Percentiles rank a stretch among this genome's conserved stretches.
Conservation (phyloP, 1,140 invertebrate genomes). For the Drosophila pseudoananassae region DNA sequence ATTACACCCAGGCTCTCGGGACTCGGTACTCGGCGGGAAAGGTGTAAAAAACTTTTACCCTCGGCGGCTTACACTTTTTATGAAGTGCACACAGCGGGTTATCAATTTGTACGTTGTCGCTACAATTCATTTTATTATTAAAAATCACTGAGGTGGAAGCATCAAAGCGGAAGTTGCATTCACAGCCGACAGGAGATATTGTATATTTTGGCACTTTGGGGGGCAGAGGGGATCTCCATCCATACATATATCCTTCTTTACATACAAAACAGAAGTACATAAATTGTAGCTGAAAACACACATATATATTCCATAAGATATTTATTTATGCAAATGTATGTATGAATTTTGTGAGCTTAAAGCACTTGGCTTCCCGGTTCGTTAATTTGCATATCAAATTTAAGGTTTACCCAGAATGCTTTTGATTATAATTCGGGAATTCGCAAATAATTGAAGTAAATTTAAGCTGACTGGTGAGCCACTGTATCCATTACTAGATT, state of each 20-base stretch:
- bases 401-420: constrained; percentile 11
- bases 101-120: constrained; percentile 59
- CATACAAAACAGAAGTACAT: constrained; percentile 12
- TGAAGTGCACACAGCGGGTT: constrained; percentile 71
- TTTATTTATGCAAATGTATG: constrained; percentile 31
- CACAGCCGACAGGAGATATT: constrained; percentile 21
- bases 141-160: constrained; percentile 63
- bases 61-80: constrained; percentile 42
- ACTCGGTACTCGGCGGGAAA: constrained; percentile 12
- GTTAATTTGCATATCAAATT: constrained; percentile 53
- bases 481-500: neutral
- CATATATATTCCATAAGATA: constrained; percentile 27
- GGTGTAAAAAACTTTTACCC: constrained; percentile 61
- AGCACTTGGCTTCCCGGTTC: constrained; percentile 14
- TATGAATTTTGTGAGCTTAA: constrained; percentile 15
- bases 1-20: constrained; percentile 37
- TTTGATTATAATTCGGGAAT: constrained; percentile 2
- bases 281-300: constrained; percentile 2
- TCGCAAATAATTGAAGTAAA: constrained; percentile 18
- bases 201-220: neutral
- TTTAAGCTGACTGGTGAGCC: neutral
- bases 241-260: constrained; percentile 10
- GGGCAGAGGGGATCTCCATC: neutral
- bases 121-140: constrained; percentile 50
- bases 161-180: constrained; percentile 65